A percentile compares a stretch with the other conserved stretches of the same genome.
These are phyloP conservation scores for Bombyx huttoni DNA, from an alignment of 2,888 invertebrate species.

Conservation along the genomic window DNA sequence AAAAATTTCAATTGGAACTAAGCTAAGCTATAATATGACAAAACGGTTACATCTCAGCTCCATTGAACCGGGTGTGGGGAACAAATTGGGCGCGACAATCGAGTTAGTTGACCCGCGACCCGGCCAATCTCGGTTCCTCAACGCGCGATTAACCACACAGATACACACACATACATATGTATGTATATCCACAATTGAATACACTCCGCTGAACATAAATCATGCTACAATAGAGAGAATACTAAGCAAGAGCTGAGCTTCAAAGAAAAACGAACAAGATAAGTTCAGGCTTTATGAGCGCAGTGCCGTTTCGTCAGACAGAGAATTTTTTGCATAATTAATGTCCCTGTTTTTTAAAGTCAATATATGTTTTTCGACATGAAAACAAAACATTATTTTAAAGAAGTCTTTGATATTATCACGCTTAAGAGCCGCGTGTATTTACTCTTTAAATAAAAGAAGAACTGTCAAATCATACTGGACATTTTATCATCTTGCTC, in stretches of 20 bases:
- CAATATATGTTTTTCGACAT: no score
- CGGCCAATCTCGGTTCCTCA: constrained; percentile 34
- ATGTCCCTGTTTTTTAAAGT: no score
- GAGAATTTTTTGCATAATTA: no score
- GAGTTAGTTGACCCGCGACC: constrained; percentile 61
- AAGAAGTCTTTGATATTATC: no score
- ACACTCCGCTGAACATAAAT: background rate
- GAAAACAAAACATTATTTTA: no score
- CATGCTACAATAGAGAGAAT: background rate
- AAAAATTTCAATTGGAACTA: background rate
- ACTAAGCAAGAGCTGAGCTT: background rate
- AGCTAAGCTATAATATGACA: constrained; percentile 17
- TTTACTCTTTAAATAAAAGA: background rate
- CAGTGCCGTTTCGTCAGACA: no score
- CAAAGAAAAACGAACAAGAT: background rate
- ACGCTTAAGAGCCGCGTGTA: no score
- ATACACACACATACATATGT: background rate
- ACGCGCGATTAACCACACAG: constrained; percentile 31
- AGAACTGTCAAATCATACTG: background rate
- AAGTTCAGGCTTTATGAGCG: background rate
- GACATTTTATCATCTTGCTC: background rate
- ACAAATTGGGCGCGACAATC: constrained; percentile 66
- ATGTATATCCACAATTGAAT: background rate
- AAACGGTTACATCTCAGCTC: constrained; percentile 32
- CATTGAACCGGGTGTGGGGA: constrained; percentile 34